Base-by-base conservation (phyloP, 2,797 vertebrate genomes). In the Alfaro cultratus region DNA sequence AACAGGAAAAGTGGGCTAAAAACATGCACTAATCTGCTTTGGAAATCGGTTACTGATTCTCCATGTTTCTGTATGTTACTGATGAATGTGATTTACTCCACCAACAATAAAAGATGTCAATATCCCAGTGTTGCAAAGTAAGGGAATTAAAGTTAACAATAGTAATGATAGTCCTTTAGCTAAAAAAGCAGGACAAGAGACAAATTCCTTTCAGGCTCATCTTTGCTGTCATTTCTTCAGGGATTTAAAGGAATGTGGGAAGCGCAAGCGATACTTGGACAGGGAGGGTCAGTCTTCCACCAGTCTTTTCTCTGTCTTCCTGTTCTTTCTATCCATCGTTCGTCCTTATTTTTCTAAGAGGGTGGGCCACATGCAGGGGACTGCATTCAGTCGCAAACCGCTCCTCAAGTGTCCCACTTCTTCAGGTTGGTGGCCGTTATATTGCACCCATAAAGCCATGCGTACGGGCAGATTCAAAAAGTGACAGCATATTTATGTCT, bases 231-330 rank as follows among this genome's bases (percentile, higher is more conserved):
- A 60, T 86, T 74, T 79, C 93, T 89, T 89, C 76, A 71, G 92
- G 91, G 93, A 83, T 86, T 67, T 49, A 62, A 88, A 86, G 91
- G 92, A 94, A 94, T 94, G 90, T 86, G 89, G 91, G 92, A 93
- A 93, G 83, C 82, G 86, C 82, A 83, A 90, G 82, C 74, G 87
- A 92, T 93, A 93, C 85, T 82, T 91, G 88, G 86, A 83, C 87
- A 91, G 85, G 85, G 91, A 90, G 86, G 86, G 88, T 86, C 83
- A 84, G 76, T 78, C 76, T 84, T 85, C 83, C 77, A 83, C 84
- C 80, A 83, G 68, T 78, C 92, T 87, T 89, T 92, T 92, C 89
- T 93, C 79, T 92, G 87, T 91, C 79, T 91, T 90, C 78, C 75
- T 71, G 60, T 89, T 77, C 79, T 88, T 86, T 92, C 80, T 85